Percentiles rank a stretch among this genome's conserved stretches.
Conservation (phyloP, 2,113 vertebrate species). For the Telmatochromis brachygnathus region DNA sequence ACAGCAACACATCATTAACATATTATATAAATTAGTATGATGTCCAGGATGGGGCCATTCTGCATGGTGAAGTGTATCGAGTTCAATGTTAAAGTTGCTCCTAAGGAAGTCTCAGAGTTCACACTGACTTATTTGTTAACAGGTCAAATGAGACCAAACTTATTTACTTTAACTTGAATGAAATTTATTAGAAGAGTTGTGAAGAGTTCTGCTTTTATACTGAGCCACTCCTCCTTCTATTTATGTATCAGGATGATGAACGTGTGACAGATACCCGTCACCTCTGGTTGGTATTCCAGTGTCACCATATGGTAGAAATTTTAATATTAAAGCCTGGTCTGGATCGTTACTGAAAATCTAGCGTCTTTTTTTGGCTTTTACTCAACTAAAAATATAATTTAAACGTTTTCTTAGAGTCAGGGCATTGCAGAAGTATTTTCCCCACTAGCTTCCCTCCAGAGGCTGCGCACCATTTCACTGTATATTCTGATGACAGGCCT, state of each 20-base stretch:
- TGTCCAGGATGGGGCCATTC: neutral
- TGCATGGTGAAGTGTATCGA: neutral
- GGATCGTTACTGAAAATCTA: neutral
- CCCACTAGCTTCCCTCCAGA: neutral
- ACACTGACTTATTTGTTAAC: neutral
- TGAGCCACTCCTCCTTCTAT: neutral
- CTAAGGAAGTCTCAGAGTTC: neutral
- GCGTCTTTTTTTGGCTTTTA: rapidly evolving
- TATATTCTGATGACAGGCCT: conserved; percentile 41
- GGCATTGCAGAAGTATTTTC: neutral
- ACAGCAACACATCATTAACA: rapidly evolving
- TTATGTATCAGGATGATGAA: neutral
- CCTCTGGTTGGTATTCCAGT: neutral
- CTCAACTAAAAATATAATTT: neutral
- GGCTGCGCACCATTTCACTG: neutral
- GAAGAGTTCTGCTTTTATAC: neutral
- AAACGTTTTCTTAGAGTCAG: neutral
- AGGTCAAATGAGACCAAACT: neutral
- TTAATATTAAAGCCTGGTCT: neutral
- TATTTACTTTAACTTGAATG: neutral
- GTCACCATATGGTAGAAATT: neutral
- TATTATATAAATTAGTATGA: neutral
- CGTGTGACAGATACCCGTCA: rapidly evolving
- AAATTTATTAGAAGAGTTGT: neutral
- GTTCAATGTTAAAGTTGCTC: neutral